Percentiles rank a stretch among this genome's conserved stretches.
Conservation (phyloP, 1,140 invertebrate species). For the Lasioglossum albipes region DNA sequence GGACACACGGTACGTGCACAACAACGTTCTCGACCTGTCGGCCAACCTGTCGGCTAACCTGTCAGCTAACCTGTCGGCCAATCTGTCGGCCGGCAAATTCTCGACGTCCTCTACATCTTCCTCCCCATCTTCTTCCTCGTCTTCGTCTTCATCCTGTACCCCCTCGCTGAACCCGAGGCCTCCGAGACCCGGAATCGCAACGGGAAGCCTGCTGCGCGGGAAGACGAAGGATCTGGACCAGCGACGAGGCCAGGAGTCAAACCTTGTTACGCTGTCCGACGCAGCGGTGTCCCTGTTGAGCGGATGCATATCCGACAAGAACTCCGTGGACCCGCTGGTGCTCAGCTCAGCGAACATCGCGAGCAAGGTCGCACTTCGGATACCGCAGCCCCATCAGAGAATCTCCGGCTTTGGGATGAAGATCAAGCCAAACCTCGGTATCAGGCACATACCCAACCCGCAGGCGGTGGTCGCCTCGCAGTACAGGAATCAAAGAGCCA, state of each 20-base stretch:
- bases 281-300: slow-evolving; percentile 72
- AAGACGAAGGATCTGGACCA: slow-evolving; percentile 65
- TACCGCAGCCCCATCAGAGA: slow-evolving; percentile 75
- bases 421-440: slow-evolving; percentile 74
- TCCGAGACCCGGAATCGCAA: not conserved
- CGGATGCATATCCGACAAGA: slow-evolving; percentile 41
- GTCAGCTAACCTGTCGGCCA: slow-evolving; percentile 43
- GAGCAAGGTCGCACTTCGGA: slow-evolving; percentile 71
- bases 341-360: slow-evolving; percentile 35
- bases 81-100: slow-evolving; percentile 12
- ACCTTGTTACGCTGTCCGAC: slow-evolving; percentile 72
- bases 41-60: slow-evolving; percentile 51
- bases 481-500: slow-evolving; percentile 74
- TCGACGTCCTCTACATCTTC: slow-evolving; percentile 36
- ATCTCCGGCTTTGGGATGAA: slow-evolving; percentile 74
- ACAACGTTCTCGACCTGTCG: slow-evolving; percentile 54
- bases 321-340: slow-evolving; percentile 43
- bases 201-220: slow-evolving; percentile 9
- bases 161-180: slow-evolving; percentile 2
- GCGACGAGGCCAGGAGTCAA: slow-evolving; percentile 60
- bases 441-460: slow-evolving; percentile 76
- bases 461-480: slow-evolving; percentile 76
- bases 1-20: slow-evolving; percentile 28
- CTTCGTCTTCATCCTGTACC: slow-evolving; percentile 10
- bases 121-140: slow-evolving; percentile 14